Base-by-base conservation (phyloP, 2,888 invertebrate species). In the Apodemia hepburni region DNA sequence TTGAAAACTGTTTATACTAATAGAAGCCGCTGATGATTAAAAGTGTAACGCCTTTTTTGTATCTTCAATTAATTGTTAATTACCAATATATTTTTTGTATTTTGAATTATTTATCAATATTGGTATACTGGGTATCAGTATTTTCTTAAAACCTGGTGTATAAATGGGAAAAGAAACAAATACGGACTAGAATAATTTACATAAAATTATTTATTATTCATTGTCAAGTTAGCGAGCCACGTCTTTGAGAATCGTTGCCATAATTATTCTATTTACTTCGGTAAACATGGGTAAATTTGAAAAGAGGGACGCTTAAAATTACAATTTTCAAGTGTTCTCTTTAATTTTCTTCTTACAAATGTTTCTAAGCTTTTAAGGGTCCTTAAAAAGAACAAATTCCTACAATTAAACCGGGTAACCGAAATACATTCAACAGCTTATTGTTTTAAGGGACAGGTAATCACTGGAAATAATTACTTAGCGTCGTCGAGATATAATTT, bases 211-310 rank as follows among this genome's bases (percentile, higher is more conserved):
- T 42, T 29, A 58, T 29, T 62, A 62, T 33, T 47, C 33, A 62
- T 62, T 62, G 29, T 15, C 15, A 62, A 38, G 47, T 45, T 35
- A 42, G 33, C 29, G 57, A 27, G 12, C 33, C 33, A 22, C 58
- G 54, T 38, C 22, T 38, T 54, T 57, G 38, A 54, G 27, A 57
- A 57, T 27, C 17, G 60, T 60, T 9, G 35, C 57, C 27, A 57
- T 51, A 60, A 61, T 61, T 57, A 61, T 61, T 54, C 15, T 61
- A 42, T 61, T 42, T 61, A 27, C 27, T 61, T 61, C 27, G 61
- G n/a, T 12, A 8, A 45, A 29, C 9, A 33, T 33, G 2, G 33
- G 33, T 42, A 54, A 58, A 42, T 61, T 61, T 47, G 22, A 18
- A 58, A 15, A 42, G 15, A 12, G 27, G 17, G 27, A 38, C 45